Evolutionary conservation across 2,797 vertebrate genomes (phyloP).

Genomic region (Sparidentex hasta): DNA sequence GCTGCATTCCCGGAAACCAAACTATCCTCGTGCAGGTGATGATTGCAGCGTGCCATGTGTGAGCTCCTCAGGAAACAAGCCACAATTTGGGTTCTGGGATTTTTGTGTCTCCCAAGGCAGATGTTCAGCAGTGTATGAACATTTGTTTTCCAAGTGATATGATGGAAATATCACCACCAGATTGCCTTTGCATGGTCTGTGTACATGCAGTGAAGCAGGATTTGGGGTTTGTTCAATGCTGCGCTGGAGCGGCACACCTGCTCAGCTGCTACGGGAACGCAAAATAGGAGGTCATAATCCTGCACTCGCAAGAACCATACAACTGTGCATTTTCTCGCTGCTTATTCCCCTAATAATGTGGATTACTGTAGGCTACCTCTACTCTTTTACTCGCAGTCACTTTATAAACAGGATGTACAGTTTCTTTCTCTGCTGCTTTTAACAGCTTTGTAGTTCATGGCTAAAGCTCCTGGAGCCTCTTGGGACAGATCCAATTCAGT

Average conservation of each 20-base stretch:
- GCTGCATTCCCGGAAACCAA: conserved; percentile 43
- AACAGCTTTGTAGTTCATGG: conserved; percentile 1
- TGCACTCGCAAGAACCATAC: conserved; percentile 3
- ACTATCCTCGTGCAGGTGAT: conserved; percentile 41
- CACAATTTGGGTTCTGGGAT: conserved; percentile 39
- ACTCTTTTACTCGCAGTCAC: background rate
- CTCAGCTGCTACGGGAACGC: conserved; percentile 38
- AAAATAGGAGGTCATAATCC: conserved; percentile 22
- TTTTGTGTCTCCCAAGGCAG: conserved; percentile 40
- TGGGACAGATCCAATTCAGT: too few species aligned
- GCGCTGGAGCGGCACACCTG: conserved; percentile 37
- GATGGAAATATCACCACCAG: conserved; percentile 17
- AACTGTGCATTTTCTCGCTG: conserved; percentile 1
- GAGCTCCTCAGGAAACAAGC: conserved; percentile 34
- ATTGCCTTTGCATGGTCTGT: conserved; percentile 33
- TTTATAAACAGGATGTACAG: background rate
- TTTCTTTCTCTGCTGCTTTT: conserved; percentile 22
- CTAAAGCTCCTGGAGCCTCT: background rate
- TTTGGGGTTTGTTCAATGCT: conserved; percentile 33
- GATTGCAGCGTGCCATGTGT: conserved; percentile 24
- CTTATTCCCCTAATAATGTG: background rate
- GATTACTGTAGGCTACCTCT: background rate
- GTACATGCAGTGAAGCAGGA: background rate
- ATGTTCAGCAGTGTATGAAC: conserved; percentile 35
- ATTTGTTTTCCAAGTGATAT: conserved; percentile 28